phyloP scores from a whole-genome alignment of 2,113 vertebrate genomes.

The Ciconia boyciana region DNA sequence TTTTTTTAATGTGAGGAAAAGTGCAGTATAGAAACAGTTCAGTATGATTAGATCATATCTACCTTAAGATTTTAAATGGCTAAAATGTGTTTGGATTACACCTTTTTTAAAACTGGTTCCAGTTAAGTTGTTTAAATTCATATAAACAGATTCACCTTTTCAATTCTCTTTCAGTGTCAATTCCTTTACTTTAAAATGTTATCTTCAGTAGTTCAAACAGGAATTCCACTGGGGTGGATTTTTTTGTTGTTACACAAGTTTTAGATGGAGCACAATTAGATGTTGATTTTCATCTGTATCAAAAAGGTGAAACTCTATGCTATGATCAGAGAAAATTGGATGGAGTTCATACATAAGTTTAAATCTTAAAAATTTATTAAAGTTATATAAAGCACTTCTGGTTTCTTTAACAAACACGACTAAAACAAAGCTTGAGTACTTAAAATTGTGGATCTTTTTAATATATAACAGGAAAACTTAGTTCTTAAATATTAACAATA shows the following conservation, averaged over 20 bases:
- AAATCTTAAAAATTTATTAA: not conserved
- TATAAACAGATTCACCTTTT: not conserved
- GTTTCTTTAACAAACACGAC: constrained; percentile 29
- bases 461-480: not conserved
- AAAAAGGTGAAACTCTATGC: constrained; percentile 76
- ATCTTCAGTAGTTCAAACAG: not conserved
- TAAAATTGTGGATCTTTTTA: not conserved
- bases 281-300: constrained; percentile 84
- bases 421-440: not conserved
- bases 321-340: constrained; percentile 86
- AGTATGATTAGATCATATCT: not conserved
- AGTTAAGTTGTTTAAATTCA: not conserved
- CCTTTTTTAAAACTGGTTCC: not conserved
- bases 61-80: not conserved
- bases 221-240: not conserved
- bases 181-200: constrained; percentile 10
- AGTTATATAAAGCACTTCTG: not conserved
- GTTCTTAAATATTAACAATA: constrained; percentile 4
- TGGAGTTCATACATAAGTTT: constrained; percentile 84
- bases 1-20: not conserved
- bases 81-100: not conserved
- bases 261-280: constrained; percentile 84
- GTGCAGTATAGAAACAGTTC: not conserved
- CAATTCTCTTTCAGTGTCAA: not conserved
- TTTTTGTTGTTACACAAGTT: constrained; percentile 62